Percentiles rank a stretch among this genome's conserved stretches.
Conservation (phyloP, 2,797 vertebrate genomes). For the Poeciliopsis paucimaculata region DNA sequence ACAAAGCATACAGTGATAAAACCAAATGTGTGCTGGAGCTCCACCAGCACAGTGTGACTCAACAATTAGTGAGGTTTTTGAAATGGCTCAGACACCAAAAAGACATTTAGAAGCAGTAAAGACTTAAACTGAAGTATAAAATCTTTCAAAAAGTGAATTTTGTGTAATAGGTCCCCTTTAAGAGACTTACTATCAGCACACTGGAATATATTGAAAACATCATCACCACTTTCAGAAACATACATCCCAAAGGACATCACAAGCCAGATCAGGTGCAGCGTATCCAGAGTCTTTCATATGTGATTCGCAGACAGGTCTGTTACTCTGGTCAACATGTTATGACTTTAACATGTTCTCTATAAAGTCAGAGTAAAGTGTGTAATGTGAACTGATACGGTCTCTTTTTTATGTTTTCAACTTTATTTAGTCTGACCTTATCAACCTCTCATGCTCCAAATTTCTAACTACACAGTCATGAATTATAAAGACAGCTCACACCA, state of each 20-base stretch:
- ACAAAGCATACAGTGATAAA: too few species aligned
- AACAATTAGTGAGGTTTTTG: too few species aligned
- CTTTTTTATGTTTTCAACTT: neutral
- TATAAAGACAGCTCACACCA: slow-evolving; percentile 39
- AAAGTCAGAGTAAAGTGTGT: slow-evolving; percentile 14
- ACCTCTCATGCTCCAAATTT: slow-evolving; percentile 39
- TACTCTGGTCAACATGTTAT: neutral
- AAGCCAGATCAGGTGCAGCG: slow-evolving; percentile 15
- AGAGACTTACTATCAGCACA: neutral
- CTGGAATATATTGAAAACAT: neutral
- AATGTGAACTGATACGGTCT: slow-evolving; percentile 2
- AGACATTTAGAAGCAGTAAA: too few species aligned
- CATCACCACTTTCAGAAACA: slow-evolving; percentile 1
- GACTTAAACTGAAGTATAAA: too few species aligned
- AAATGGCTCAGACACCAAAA: too few species aligned
- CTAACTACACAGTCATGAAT: slow-evolving; percentile 41
- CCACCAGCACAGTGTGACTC: too few species aligned
- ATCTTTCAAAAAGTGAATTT: too few species aligned
- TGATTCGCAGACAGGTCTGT: neutral
- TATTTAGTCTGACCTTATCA: slow-evolving; percentile 23
- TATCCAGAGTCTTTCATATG: slow-evolving; percentile 16
- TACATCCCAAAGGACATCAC: slow-evolving; percentile 29
- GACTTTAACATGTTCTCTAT: slow-evolving; percentile 5
- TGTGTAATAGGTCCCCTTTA: too few species aligned
- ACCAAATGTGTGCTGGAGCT: too few species aligned